These are phyloP conservation scores for Drosophila oshimai DNA, from an alignment of 1,140 invertebrate species.

Conservation along the genomic window DNA sequence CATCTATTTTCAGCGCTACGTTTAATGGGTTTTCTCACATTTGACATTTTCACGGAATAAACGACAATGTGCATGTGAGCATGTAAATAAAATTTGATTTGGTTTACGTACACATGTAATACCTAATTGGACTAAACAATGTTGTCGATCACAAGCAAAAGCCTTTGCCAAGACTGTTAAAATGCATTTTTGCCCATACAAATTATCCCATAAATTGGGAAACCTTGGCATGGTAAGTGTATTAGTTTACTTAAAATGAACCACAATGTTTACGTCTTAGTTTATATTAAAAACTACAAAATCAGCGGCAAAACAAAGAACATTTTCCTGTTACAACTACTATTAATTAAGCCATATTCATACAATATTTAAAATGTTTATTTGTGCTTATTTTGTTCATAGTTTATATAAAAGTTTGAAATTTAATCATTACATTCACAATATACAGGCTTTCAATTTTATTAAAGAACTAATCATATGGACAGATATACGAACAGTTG, in stretches of 20 bases:
- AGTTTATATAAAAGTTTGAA: too few species aligned
- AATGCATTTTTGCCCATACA: conserved; percentile 12
- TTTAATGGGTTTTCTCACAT: conserved; percentile 59
- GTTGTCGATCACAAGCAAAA: conserved; percentile 8
- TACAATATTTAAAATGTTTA: neutral
- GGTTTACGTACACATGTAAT: conserved; percentile 31
- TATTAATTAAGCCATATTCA: too few species aligned
- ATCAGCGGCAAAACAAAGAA: neutral
- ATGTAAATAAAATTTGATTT: conserved; percentile 19
- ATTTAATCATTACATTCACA: too few species aligned
- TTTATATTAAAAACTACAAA: neutral
- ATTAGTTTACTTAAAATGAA: neutral
- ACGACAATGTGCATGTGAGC: conserved; percentile 5
- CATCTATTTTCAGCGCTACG: conserved; percentile 45
- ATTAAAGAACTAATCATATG: too few species aligned
- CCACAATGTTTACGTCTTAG: neutral
- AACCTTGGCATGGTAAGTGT: neutral
- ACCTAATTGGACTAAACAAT: conserved; percentile 32
- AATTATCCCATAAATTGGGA: neutral
- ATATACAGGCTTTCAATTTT: too few species aligned
- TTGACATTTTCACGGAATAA: conserved; percentile 53
- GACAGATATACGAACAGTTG: too few species aligned
- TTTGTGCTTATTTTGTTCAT: too few species aligned
- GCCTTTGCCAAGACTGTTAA: conserved; percentile 23
- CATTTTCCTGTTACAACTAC: neutral